These are phyloP conservation scores for Dinothrombium tinctorium DNA, from an alignment of 1,140 invertebrate genomes.

Conservation along the genomic window DNA sequence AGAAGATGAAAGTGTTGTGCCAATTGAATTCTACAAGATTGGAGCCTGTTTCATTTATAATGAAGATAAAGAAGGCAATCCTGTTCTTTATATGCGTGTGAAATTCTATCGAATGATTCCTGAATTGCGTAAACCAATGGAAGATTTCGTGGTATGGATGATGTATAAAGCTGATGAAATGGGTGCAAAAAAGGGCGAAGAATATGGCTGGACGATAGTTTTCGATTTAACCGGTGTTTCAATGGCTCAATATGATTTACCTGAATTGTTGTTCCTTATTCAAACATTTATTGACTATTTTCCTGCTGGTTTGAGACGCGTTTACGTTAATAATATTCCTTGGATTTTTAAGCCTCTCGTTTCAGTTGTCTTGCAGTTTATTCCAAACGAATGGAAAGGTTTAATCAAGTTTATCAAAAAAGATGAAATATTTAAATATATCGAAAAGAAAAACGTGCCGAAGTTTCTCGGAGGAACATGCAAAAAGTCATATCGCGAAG, in stretches of 20 bases:
- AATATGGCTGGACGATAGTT: constrained; percentile 6
- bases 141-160: constrained; percentile 8
- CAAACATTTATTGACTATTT: constrained; percentile 4
- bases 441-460: constrained; percentile 11
- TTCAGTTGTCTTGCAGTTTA: constrained; percentile 1
- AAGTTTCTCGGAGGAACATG: constrained; percentile 12
- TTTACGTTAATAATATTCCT: constrained; percentile 10
- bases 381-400: constrained; percentile 3
- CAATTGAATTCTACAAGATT: constrained; percentile 11
- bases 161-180: constrained; percentile 8
- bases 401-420: constrained; percentile 11
- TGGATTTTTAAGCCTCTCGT: constrained; percentile 9
- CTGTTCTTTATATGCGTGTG: constrained; percentile 8
- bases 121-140: constrained; percentile 3
- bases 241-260: constrained; percentile 7
- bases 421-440: constrained; percentile 10
- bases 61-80: constrained; percentile 4
- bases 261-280: constrained; percentile 7
- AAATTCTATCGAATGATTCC: constrained; percentile 9
- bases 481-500: constrained; percentile 6
- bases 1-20: neutral
- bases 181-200: too few relatives aligned
- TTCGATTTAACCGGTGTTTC: constrained; percentile 11
- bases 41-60: constrained; percentile 11
- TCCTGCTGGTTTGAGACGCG: constrained; percentile 9